A percentile compares a stretch with the other conserved stretches of the same genome.
phyloP scores from a whole-genome alignment of 2,888 invertebrate species.

The Merodon equestris region DNA sequence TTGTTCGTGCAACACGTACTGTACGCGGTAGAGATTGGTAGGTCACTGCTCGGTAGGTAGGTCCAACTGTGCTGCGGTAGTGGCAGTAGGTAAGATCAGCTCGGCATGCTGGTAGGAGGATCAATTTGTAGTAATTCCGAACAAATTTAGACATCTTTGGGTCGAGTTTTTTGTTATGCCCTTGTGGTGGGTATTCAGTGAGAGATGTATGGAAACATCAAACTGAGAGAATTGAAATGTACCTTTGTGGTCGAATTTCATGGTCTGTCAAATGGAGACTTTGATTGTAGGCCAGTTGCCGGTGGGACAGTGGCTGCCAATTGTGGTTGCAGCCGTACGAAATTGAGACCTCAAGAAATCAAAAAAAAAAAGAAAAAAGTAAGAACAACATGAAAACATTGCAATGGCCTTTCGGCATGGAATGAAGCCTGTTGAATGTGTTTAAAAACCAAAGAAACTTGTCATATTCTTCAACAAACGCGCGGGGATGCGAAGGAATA shows the following conservation, averaged over 20 bases:
- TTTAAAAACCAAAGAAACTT: conserved; percentile 29
- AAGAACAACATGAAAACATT: neutral
- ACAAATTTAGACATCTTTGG: conserved; percentile 59
- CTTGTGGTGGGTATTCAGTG: conserved; percentile 49
- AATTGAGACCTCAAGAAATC: conserved; percentile 44
- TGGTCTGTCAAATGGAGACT: conserved; percentile 56
- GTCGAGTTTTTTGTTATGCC: conserved; percentile 28
- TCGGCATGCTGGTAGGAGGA: conserved; percentile 36
- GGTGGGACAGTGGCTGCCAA: conserved; percentile 40
- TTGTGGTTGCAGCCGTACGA: conserved; percentile 46
- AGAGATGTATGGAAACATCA: conserved; percentile 53
- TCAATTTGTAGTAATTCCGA: conserved; percentile 63
- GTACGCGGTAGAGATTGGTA: conserved; percentile 26
- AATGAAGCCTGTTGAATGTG: neutral
- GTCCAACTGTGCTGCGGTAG: neutral
- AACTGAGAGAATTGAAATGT: conserved; percentile 42
- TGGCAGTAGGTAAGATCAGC: too few relatives aligned
- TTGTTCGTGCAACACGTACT: conserved; percentile 21
- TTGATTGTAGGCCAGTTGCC: conserved; percentile 26
- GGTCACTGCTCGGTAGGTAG: conserved; percentile 46
- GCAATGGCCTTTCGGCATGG: conserved; percentile 2
- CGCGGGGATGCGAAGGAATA: neutral
- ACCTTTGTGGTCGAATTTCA: conserved; percentile 56
- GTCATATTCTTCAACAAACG: conserved; percentile 1
- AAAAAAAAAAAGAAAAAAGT: too few relatives aligned